Evolutionary conservation across 2,113 vertebrate species (phyloP).

Genomic region (Nothobranchius kuhntae): DNA sequence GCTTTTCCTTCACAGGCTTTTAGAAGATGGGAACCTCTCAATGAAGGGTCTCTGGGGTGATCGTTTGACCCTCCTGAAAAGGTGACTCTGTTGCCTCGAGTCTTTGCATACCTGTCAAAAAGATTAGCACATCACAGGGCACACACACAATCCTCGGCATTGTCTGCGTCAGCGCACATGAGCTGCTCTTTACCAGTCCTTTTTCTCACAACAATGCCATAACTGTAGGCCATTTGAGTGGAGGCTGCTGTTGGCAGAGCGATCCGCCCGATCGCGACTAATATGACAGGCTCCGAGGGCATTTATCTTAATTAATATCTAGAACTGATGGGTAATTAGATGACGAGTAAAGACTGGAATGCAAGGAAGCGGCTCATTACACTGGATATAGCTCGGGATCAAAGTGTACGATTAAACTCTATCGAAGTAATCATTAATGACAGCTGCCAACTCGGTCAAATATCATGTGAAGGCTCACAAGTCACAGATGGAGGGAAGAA

Average conservation of each 20-base stretch:
- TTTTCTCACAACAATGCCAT: constrained; percentile 32
- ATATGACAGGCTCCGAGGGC: constrained; percentile 12
- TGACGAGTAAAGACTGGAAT: constrained; percentile 38
- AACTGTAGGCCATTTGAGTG: constrained; percentile 28
- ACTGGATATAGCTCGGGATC: constrained; percentile 3
- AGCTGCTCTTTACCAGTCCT: constrained; percentile 38
- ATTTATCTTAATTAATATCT: constrained; percentile 19
- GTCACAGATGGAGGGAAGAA: background rate
- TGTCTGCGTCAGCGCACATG: constrained; percentile 38
- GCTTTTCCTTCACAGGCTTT: constrained; percentile 11
- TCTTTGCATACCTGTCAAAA: constrained; percentile 41
- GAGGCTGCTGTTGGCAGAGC: constrained; percentile 2
- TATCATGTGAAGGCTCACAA: constrained; percentile 5
- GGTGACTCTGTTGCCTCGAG: constrained; percentile 20
- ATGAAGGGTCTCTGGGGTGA: constrained; percentile 8
- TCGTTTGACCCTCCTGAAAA: constrained; percentile 36
- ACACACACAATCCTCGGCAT: constrained; percentile 30
- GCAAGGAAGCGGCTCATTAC: background rate
- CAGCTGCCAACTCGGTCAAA: background rate
- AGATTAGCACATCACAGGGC: constrained; percentile 42
- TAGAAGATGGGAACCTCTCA: background rate
- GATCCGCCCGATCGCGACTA: constrained; percentile 19
- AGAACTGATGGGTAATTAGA: constrained; percentile 2
- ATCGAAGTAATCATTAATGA: constrained; percentile 23
- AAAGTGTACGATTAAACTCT: constrained; percentile 2